These are phyloP conservation scores for Carabus problematicus DNA, from an alignment of 2,888 invertebrate species.

Conservation along the genomic window DNA sequence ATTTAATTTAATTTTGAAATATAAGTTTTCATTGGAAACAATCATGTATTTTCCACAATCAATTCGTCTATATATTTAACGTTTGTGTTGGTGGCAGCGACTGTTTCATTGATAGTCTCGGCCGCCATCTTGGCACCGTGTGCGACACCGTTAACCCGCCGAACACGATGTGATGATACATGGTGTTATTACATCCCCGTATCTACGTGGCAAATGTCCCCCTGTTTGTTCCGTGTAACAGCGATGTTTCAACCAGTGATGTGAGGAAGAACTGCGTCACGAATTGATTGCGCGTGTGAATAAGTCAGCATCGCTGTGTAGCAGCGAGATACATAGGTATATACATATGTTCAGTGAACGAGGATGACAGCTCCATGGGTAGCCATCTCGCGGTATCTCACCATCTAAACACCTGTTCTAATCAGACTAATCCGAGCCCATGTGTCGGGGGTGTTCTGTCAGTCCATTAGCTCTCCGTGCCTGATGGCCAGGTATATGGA, in stretches of 20 bases:
- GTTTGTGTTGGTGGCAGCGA: no score
- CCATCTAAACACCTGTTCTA: conserved; percentile 42
- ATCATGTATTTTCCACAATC: no score
- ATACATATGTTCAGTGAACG: not conserved
- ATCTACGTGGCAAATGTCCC: no score
- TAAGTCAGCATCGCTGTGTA: no score
- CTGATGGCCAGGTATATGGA: conserved; percentile 12
- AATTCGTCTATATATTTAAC: no score
- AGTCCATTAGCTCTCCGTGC: conserved; percentile 13
- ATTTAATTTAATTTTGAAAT: no score
- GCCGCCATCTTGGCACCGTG: not conserved
- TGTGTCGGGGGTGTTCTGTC: conserved; percentile 10
- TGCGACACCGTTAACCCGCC: not conserved
- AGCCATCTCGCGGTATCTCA: conserved; percentile 40
- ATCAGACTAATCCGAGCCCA: conserved; percentile 38
- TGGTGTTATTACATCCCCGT: no score
- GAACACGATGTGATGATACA: not conserved
- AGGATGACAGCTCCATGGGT: conserved; percentile 41
- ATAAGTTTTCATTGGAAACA: no score
- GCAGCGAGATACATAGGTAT: not conserved
- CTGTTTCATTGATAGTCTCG: not conserved
- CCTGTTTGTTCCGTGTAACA: no score
- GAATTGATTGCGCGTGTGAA: no score
- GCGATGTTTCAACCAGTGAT: no score
- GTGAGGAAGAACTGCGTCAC: no score